Conservation (phyloP, 37 sponge, comb jelly and placozoan genomes). For the Dysidea cf. avara region DNA sequence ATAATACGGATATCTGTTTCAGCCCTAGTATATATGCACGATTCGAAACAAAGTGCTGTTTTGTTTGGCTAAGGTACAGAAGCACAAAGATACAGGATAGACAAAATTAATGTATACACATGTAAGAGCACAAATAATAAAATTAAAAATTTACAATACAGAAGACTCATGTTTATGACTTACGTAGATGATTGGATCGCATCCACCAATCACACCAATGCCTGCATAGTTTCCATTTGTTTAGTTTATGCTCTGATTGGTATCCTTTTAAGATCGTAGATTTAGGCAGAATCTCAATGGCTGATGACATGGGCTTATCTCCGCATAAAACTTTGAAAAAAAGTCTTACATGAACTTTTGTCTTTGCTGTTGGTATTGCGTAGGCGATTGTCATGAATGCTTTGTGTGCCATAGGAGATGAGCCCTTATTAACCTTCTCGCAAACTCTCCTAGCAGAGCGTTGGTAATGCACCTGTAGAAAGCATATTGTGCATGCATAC, state of each 20-base stretch:
- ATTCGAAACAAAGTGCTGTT: too few species aligned
- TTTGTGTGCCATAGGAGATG: constrained; percentile 6
- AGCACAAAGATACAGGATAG: too few species aligned
- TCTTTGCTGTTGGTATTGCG: constrained; percentile 3
- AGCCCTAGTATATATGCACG: too few species aligned
- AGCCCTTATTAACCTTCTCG: constrained; percentile 21
- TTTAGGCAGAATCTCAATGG: constrained; percentile 1
- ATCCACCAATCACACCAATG: constrained; percentile 39
- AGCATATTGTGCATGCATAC: neutral
- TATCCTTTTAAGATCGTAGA: constrained; percentile 9
- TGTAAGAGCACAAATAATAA: too few species aligned
- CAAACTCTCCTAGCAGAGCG: constrained; percentile 21
- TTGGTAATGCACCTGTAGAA: constrained; percentile 20
- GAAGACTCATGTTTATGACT: too few species aligned
- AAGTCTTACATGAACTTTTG: neutral
- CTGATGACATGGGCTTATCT: constrained; percentile 3
- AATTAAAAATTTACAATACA: too few species aligned
- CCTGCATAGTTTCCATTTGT: constrained; percentile 6
- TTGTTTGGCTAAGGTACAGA: too few species aligned
- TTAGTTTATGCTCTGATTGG: neutral
- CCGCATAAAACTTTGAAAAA: constrained; percentile 21
- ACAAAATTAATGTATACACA: too few species aligned
- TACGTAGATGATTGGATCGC: constrained; percentile 19
- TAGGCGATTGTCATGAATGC: constrained; percentile 37
- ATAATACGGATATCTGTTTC: too few species aligned